These are phyloP conservation scores for Oophaga pumilio DNA, from an alignment of 2,113 vertebrate species.

Conservation along the genomic window DNA sequence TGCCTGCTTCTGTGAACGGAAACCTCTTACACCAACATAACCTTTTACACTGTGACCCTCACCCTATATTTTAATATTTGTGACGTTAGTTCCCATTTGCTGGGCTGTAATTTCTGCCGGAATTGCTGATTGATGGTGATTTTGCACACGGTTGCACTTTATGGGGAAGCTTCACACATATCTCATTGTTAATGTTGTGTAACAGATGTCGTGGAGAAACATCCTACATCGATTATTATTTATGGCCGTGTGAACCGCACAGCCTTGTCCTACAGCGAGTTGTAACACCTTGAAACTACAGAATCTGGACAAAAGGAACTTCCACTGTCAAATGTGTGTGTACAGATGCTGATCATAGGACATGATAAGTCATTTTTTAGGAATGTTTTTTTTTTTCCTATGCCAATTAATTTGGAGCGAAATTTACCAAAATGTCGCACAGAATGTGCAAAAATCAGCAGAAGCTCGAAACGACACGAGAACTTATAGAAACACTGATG, in stretches of 20 bases:
- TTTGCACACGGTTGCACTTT: slow-evolving; percentile 38
- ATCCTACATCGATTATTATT: slow-evolving; percentile 43
- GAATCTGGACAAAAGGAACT: background rate
- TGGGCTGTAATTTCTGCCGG: slow-evolving; percentile 18
- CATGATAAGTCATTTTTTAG: background rate
- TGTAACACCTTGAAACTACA: background rate
- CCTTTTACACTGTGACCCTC: background rate
- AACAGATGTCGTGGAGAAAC: slow-evolving; percentile 31
- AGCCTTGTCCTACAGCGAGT: slow-evolving; percentile 4
- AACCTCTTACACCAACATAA: background rate
- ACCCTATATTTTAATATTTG: slow-evolving; percentile 19
- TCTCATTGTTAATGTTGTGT: slow-evolving; percentile 54
- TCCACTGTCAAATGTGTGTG: background rate
- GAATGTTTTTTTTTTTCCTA: background rate
- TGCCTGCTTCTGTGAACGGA: background rate
- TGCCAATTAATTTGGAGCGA: too few relatives aligned
- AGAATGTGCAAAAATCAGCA: too few relatives aligned
- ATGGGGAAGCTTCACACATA: slow-evolving; percentile 36
- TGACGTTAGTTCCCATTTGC: background rate
- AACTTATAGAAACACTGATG: too few relatives aligned
- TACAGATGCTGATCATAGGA: background rate
- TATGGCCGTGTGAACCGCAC: slow-evolving; percentile 42
- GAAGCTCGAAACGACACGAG: too few relatives aligned
- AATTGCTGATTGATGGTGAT: slow-evolving; percentile 12
- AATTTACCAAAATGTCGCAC: too few relatives aligned